Evolutionary conservation across 2,113 vertebrate species (phyloP).

Genomic region (Chamaea fasciata): DNA sequence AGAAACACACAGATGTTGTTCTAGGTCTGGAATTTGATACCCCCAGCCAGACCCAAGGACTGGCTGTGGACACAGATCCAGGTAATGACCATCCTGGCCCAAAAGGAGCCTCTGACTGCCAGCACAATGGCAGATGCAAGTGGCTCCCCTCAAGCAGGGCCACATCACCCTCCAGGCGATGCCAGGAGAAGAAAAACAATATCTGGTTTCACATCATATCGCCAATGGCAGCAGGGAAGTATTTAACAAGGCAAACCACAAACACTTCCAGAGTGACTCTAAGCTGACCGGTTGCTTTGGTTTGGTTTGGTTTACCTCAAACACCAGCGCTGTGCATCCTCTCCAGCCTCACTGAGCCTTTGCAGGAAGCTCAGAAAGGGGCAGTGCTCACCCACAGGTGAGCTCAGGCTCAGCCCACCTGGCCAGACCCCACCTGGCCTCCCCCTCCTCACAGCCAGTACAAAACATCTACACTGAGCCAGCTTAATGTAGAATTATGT

Average conservation of each 20-base stretch:
- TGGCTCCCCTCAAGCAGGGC: background rate
- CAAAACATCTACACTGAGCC: background rate
- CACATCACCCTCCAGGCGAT: background rate
- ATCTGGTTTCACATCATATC: background rate
- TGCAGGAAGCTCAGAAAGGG: background rate
- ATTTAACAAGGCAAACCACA: background rate
- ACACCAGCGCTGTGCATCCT: background rate
- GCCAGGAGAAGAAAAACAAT: background rate
- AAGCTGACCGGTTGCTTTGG: background rate
- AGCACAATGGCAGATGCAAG: accelerated
- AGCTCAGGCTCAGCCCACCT: background rate
- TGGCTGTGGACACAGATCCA: accelerated
- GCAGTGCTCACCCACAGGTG: accelerated
- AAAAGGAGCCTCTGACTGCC: accelerated
- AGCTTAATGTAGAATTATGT: background rate
- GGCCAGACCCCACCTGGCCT: background rate
- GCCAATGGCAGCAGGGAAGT: background rate
- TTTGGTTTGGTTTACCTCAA: background rate
- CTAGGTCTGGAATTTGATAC: too few species aligned
- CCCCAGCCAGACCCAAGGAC: accelerated
- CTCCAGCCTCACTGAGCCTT: background rate
- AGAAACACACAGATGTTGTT: background rate
- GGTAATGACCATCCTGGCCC: background rate
- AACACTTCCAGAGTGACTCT: background rate
- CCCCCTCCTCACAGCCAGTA: background rate